Conservation (phyloP, 2,888 invertebrate genomes). For the Gasteruption jaculator region DNA sequence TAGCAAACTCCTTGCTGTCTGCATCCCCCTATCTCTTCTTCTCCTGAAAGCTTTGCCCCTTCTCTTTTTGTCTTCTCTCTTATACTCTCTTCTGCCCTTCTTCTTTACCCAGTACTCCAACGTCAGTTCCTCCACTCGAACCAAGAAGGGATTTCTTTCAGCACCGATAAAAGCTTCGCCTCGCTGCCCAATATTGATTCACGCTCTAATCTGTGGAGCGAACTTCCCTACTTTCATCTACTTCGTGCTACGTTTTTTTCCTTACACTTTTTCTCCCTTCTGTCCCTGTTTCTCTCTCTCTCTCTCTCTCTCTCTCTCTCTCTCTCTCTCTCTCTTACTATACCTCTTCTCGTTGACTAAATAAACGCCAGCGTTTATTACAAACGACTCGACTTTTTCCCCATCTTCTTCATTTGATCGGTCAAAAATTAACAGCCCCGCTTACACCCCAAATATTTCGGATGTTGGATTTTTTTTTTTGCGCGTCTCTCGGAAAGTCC, state of each 20-base stretch:
- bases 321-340: conserved; percentile 2
- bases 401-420: too few relatives aligned
- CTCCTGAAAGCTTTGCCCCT: conserved; percentile 18
- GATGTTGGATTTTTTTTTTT: too few relatives aligned
- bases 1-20: conserved; percentile 21
- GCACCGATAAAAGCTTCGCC: conserved; percentile 47
- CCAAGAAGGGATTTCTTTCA: conserved; percentile 43
- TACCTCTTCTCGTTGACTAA: too few relatives aligned
- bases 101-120: conserved; percentile 25
- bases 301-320: conserved; percentile 3
- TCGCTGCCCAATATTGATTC: conserved; percentile 51
- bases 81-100: conserved; percentile 23
- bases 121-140: conserved; percentile 21
- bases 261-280: conserved; percentile 1
- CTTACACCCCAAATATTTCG: too few relatives aligned
- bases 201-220: conserved; percentile 48
- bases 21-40: conserved; percentile 16
- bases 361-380: too few relatives aligned
- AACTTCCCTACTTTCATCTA: conserved; percentile 24
- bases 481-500: too few relatives aligned
- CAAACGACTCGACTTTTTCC: too few relatives aligned
- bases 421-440: too few relatives aligned
- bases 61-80: conserved; percentile 16
- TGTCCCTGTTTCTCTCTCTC: conserved; percentile 1
- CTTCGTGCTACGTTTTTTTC: too few relatives aligned